Conservation (phyloP, 1,140 invertebrate genomes). For the Drosophila yakuba region DNA sequence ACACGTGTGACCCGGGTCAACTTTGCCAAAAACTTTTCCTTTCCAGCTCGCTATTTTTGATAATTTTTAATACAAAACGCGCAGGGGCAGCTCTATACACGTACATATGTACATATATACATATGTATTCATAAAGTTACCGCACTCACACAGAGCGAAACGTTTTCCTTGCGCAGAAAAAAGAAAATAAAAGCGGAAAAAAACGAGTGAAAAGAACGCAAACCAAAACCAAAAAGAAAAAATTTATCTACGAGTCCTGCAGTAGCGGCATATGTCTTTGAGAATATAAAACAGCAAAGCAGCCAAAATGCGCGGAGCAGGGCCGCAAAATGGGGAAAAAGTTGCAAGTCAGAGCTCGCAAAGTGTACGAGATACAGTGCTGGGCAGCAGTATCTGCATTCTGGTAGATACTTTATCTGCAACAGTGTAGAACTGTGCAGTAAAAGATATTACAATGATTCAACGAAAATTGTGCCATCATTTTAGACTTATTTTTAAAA, state of each 20-base stretch:
- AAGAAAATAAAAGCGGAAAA: no score
- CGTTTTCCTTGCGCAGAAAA: constrained; percentile 6
- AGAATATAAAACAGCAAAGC: constrained; percentile 31
- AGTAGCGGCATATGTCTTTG: constrained; percentile 55
- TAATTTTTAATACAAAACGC: constrained; percentile 64
- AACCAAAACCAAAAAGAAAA: constrained; percentile 8
- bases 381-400: neutral
- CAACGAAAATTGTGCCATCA: no score
- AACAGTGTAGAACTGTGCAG: no score
- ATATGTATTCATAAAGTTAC: constrained; percentile 24
- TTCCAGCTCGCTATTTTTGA: constrained; percentile 37
- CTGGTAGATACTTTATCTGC: neutral
- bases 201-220: constrained; percentile 1
- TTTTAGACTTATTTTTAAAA: no score
- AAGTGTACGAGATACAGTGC: constrained; percentile 13
- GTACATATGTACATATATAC: constrained; percentile 1
- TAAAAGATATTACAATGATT: no score
- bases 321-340: constrained; percentile 11
- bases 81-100: constrained; percentile 28
- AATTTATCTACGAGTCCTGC: constrained; percentile 27
- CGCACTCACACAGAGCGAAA: constrained; percentile 8
- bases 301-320: neutral
- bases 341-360: constrained; percentile 23
- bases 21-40: constrained; percentile 50
- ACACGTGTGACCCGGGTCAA: constrained; percentile 33